phyloP scores from a whole-genome alignment of 2,797 vertebrate species.

The Pipistrellus pipistrellus region DNA sequence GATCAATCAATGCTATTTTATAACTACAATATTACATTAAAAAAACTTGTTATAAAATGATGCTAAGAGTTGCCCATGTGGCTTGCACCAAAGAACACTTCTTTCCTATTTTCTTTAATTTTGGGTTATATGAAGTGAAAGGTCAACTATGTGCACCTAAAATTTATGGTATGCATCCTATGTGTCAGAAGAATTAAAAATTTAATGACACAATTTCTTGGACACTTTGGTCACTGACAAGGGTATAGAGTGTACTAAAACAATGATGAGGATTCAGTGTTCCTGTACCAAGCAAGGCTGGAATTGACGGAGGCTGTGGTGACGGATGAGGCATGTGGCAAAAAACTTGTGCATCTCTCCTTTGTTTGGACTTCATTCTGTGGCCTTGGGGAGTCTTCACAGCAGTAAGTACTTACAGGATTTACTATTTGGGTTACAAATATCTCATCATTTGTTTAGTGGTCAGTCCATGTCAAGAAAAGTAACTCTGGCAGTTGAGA shows the following conservation, averaged over 20 bases:
- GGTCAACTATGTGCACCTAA: conserved; percentile 13
- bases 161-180: neutral
- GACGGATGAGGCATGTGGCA: neutral
- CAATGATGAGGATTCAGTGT: neutral
- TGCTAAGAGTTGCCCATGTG: neutral
- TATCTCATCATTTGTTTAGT: neutral
- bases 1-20: neutral
- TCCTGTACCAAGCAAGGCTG: fast-evolving
- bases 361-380: neutral
- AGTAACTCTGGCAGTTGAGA: neutral
- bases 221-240: neutral
- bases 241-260: too few species aligned
- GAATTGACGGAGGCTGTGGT: too few species aligned
- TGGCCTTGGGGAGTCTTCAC: neutral
- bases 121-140: neutral
- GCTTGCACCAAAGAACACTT: neutral
- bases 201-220: neutral
- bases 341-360: neutral
- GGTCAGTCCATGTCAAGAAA: neutral
- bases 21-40: neutral
- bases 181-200: conserved; percentile 3
- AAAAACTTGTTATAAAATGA: neutral
- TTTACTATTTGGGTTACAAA: neutral
- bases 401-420: neutral
- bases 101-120: neutral